These are phyloP conservation scores for Bembecia ichneumoniformis DNA, from an alignment of 2,888 invertebrate genomes.

Conservation along the genomic window DNA sequence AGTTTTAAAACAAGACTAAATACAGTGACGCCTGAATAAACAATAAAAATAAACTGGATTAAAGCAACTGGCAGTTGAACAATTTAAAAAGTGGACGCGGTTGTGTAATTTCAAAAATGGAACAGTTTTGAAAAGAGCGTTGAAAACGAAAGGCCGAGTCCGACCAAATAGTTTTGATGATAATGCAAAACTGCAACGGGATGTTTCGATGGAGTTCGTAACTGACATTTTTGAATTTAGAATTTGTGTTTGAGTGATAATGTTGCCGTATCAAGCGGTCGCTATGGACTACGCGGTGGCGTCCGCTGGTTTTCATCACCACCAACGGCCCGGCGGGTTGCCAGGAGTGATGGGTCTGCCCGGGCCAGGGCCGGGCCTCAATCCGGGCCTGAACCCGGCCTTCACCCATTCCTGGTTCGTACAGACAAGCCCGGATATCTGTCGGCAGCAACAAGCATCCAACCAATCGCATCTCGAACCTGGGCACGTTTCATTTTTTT, in stretches of 20 bases:
- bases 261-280: conserved; percentile 91
- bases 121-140: conserved; percentile 21
- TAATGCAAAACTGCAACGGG: conserved; percentile 35
- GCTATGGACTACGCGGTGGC: conserved; percentile 87
- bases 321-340: conserved; percentile 66
- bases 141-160: conserved; percentile 1
- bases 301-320: conserved; percentile 65
- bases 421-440: conserved; percentile 89
- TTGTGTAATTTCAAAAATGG: conserved; percentile 22
- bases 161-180: conserved; percentile 17
- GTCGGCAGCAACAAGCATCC: conserved; percentile 85
- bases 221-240: conserved; percentile 16
- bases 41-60: not conserved
- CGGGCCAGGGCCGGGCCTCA: conserved; percentile 61
- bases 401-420: conserved; percentile 97
- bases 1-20: conserved; percentile 1
- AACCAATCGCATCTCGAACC: conserved; percentile 88
- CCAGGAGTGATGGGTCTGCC: conserved; percentile 73
- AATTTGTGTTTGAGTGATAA: conserved; percentile 42
- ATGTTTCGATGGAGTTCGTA: conserved; percentile 25
- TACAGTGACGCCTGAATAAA: not conserved
- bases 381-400: conserved; percentile 76
- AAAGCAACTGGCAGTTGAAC: not conserved
- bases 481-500: conserved; percentile 85
- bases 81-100: conserved; percentile 15